Conservation (phyloP, 2,797 vertebrate species). For the Arnoldichthys spilopterus region DNA sequence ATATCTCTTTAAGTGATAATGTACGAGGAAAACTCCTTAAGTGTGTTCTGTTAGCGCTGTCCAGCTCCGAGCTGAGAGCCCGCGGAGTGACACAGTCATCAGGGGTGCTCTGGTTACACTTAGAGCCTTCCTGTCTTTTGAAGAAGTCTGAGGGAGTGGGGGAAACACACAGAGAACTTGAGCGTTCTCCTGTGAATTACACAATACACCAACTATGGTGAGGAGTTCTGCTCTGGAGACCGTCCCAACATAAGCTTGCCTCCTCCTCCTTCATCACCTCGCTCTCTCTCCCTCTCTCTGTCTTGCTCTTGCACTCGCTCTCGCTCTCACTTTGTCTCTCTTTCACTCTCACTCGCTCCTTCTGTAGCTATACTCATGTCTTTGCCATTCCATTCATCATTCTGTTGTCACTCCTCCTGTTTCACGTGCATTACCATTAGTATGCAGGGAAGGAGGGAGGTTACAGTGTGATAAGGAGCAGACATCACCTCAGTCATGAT, state of each 20-base stretch:
- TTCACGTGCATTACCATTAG: slow-evolving; percentile 19
- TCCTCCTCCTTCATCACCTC: slow-evolving; percentile 18
- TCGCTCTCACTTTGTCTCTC: not conserved
- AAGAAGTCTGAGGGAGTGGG: slow-evolving; percentile 54
- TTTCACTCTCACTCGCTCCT: not conserved
- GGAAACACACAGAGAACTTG: slow-evolving; percentile 36
- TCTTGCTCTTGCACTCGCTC: slow-evolving; percentile 5
- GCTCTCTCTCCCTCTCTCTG: slow-evolving; percentile 13
- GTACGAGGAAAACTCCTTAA: slow-evolving; percentile 50
- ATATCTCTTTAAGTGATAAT: not conserved
- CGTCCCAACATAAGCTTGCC: slow-evolving; percentile 31
- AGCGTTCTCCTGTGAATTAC: slow-evolving; percentile 47
- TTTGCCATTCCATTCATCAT: not conserved
- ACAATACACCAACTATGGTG: slow-evolving; percentile 27
- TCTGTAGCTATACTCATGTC: not conserved
- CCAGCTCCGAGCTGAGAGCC: not conserved
- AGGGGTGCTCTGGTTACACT: slow-evolving; percentile 72
- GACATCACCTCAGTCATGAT: slow-evolving; percentile 60
- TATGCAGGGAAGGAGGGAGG: slow-evolving; percentile 59
- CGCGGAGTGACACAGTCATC: slow-evolving; percentile 69
- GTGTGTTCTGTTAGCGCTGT: slow-evolving; percentile 1
- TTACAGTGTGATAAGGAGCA: slow-evolving; percentile 67
- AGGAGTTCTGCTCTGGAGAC: slow-evolving; percentile 48
- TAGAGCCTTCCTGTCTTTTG: slow-evolving; percentile 66
- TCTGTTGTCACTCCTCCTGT: slow-evolving; percentile 2